Evolutionary conservation across 2,113 vertebrate species (phyloP), one percentile per base, ranked within the genome.

Genomic region (Peromyscus maniculatus): DNA sequence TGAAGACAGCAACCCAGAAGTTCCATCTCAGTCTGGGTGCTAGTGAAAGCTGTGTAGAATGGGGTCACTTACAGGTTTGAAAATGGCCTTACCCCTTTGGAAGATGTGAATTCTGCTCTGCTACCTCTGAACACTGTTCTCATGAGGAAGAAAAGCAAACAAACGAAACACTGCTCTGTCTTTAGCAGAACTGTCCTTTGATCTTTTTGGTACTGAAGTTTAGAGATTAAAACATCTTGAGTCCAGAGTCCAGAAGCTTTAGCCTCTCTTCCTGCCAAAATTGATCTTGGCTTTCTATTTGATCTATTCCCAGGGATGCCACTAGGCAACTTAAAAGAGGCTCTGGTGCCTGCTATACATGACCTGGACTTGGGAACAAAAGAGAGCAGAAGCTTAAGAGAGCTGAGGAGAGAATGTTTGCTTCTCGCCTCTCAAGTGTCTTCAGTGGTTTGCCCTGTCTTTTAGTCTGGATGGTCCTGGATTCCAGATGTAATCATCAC

Each of bases 321-420:
- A 26, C 16, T 10, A 0, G n/a, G 21, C 26, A 64, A 39, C 69
- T 69, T 66, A 86, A 43, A 95, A 72, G 52, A 1, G 22, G 33
- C 87, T 89, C 74, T 87, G 89, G 77, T 57, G 55, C 96, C 80
- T 84, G 71, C 62, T 57, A 67, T 11, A 11, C 55, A 46, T 26
- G n/a, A 33, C 26, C 24, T 0, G 31, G 72, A 62, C 57, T 28
- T 3, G 46, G 97, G 66, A 55, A 16, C 59, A 16, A 39, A 36
- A 15, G 78, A 57, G 46, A 33, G 33, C 86, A 39, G 17, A 77
- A 74, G 36, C 39, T 28, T 11, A 17, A 33, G 12, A 17, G 33
- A 55, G 55, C 46, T 1, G 15, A 90, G 0, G 0, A 93, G 66
- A 62, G n/a, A 16, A 39, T 2, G 5, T 69, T 22, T 0, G 21